Evolutionary conservation across 2,888 invertebrate species (phyloP).

Genomic region (Sarcophaga rosellei): DNA sequence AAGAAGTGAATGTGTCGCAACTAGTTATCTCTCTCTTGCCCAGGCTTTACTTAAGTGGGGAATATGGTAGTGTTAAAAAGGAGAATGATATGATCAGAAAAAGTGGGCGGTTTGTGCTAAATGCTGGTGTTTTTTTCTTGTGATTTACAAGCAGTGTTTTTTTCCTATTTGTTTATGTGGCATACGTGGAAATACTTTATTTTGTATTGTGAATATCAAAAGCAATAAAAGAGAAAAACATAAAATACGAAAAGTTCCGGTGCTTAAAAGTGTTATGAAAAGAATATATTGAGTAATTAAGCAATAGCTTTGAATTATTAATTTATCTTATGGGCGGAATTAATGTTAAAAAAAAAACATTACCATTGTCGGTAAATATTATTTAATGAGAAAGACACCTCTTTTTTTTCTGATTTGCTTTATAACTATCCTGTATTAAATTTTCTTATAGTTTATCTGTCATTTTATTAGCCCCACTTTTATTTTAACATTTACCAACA

Average conservation of each 20-base stretch:
- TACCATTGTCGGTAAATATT: too few species aligned
- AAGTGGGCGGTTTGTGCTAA: constrained; percentile 67
- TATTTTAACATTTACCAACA: neutral
- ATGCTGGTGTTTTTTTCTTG: constrained; percentile 57
- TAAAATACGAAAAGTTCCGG: neutral
- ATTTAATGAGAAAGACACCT: too few species aligned
- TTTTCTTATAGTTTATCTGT: neutral
- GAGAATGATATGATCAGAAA: constrained; percentile 44
- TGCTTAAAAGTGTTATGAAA: neutral
- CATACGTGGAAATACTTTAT: constrained; percentile 69
- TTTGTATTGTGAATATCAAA: constrained; percentile 34
- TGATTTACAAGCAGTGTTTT: constrained; percentile 51
- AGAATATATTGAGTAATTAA: neutral
- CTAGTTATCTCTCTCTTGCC: constrained; percentile 53
- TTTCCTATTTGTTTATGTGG: constrained; percentile 74
- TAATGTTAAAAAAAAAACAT: too few species aligned
- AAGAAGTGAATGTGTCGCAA: constrained; percentile 16
- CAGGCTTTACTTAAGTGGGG: neutral
- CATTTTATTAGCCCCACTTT: neutral
- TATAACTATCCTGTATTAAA: neutral
- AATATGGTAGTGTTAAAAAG: constrained; percentile 8
- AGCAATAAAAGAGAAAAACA: neutral
- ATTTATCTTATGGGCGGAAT: too few species aligned
- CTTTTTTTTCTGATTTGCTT: neutral
- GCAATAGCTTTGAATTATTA: too few species aligned